A percentile compares a stretch with the other conserved stretches of the same genome.
phyloP scores from a whole-genome alignment of 2,888 invertebrate species.

The Pyrrhosoma nymphula region DNA sequence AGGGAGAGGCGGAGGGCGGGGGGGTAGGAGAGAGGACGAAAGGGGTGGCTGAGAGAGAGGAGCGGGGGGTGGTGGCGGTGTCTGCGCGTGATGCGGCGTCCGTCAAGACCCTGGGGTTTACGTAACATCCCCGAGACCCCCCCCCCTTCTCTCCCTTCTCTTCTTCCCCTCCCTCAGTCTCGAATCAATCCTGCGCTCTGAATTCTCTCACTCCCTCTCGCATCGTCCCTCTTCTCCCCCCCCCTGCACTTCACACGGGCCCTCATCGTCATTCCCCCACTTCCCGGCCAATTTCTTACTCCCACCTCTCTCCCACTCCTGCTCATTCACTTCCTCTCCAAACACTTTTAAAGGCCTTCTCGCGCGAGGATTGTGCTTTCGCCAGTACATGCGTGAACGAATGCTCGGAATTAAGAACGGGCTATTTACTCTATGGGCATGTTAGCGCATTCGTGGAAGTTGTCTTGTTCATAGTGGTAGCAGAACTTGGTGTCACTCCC shows the following conservation, averaged over 20 bases:
- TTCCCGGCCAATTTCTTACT: neutral
- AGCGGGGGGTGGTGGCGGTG: neutral
- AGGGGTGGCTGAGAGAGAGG: neutral
- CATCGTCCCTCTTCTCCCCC: neutral
- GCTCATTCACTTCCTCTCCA: no score
- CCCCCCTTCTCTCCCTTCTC: neutral
- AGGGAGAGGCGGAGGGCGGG: no score
- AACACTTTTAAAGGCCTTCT: no score
- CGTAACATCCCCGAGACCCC: neutral
- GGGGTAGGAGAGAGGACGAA: neutral
- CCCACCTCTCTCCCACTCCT: no score
- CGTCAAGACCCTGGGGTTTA: slow-evolving; percentile 3
- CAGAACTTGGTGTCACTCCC: no score
- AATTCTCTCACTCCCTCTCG: neutral
- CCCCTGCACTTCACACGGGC: neutral
- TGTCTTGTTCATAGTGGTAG: no score
- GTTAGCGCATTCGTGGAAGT: no score
- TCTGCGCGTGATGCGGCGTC: slow-evolving; percentile 11
- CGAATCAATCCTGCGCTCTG: slow-evolving; percentile 17
- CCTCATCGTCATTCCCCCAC: neutral
- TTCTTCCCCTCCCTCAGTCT: neutral
- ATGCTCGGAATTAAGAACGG: no score
- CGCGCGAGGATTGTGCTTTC: no score
- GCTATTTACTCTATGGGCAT: no score
- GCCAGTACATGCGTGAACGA: no score